phyloP scores from a whole-genome alignment of 2,888 invertebrate genomes.

The Mesochorus sp. region DNA sequence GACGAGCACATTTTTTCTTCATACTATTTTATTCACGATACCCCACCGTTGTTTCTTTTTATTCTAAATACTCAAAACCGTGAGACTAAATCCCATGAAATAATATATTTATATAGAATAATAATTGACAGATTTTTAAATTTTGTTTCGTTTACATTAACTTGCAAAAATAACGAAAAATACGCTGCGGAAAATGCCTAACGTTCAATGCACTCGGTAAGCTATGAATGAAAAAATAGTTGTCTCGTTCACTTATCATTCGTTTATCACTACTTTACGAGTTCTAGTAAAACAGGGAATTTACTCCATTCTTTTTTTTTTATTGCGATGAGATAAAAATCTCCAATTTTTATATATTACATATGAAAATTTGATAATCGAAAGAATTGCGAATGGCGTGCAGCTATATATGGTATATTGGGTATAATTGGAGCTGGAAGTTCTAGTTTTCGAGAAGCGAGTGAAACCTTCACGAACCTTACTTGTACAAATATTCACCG shows the following conservation, averaged over 20 bases:
- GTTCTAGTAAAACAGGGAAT: no score
- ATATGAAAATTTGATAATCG: no score
- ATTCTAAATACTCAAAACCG: background rate
- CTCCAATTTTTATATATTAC: no score
- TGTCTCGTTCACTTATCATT: background rate
- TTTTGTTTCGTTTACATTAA: background rate
- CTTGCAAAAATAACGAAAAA: background rate
- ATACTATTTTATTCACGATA: conserved; percentile 4
- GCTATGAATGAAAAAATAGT: conserved; percentile 22
- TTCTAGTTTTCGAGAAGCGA: background rate
- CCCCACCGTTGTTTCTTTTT: background rate
- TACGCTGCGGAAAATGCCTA: background rate
- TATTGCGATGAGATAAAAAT: no score
- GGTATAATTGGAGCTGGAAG: no score
- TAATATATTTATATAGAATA: background rate
- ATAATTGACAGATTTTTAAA: background rate
- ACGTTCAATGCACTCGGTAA: conserved; percentile 39
- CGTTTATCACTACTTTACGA: no score
- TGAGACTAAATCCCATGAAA: background rate
- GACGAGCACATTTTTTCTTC: conserved; percentile 48
- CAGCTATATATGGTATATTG: no score
- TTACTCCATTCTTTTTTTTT: no score
- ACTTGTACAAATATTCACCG: conserved; percentile 28
- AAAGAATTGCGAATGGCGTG: no score
- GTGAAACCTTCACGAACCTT: conserved; percentile 46